Conservation (phyloP, 2,113 vertebrate genomes). For the Centropus bengalensis region DNA sequence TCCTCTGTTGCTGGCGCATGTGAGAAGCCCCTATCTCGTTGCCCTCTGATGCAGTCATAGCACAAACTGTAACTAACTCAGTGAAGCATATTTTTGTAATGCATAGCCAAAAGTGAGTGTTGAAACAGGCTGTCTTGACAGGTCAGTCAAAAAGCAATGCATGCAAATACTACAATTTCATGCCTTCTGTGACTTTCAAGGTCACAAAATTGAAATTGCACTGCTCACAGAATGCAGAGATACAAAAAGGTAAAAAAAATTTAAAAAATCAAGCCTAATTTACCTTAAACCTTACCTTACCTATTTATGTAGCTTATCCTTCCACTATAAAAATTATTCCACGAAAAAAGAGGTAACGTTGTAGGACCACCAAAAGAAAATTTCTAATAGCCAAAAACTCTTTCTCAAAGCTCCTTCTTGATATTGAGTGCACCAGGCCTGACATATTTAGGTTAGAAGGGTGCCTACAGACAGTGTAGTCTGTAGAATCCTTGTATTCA, state of each 20-base stretch:
- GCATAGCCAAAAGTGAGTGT: background rate
- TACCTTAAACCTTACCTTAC: too few species aligned
- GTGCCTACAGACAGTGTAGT: background rate
- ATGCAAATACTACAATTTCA: background rate
- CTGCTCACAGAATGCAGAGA: background rate
- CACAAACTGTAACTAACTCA: background rate
- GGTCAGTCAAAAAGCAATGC: background rate
- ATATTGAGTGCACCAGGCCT: background rate
- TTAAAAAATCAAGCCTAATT: background rate
- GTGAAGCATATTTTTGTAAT: background rate
- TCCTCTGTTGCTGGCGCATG: background rate
- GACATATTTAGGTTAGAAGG: background rate
- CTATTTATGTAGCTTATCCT: background rate
- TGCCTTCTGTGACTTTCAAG: background rate
- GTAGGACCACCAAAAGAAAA: background rate
- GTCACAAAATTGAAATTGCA: background rate
- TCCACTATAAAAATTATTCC: background rate
- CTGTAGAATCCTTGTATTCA: too few species aligned
- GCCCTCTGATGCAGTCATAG: background rate
- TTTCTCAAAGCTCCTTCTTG: background rate
- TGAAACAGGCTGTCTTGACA: background rate
- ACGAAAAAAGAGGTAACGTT: background rate
- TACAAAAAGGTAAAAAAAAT: background rate
- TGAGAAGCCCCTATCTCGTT: rapidly evolving
- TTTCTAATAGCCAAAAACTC: background rate